A percentile compares a stretch with the other conserved stretches of the same genome.
phyloP scores from a whole-genome alignment of 2,888 invertebrate species.

The Mythimna impura region DNA sequence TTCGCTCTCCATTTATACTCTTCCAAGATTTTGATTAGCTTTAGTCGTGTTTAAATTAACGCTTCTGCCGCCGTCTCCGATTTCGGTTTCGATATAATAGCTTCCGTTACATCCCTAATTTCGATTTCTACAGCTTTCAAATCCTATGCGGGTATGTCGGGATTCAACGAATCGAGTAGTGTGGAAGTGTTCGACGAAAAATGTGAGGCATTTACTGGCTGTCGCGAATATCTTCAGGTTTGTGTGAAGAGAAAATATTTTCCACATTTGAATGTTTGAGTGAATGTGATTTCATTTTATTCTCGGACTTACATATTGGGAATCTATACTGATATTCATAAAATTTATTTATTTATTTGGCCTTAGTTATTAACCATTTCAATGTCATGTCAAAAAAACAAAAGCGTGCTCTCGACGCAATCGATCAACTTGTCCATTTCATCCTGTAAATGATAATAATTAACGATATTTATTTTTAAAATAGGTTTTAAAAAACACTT shows the following conservation, averaged over 20 bases:
- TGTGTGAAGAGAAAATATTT: conserved; percentile 32
- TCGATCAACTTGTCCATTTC: too few species aligned
- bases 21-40: too few species aligned
- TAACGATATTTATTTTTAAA: too few species aligned
- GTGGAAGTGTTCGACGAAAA: conserved; percentile 46
- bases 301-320: conserved; percentile 13
- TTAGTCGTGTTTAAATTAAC: too few species aligned
- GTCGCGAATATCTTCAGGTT: conserved; percentile 21
- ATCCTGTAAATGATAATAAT: too few species aligned
- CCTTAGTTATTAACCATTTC: not conserved
- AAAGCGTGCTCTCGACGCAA: too few species aligned
- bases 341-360: not conserved
- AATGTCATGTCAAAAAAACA: too few species aligned
- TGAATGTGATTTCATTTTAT: conserved; percentile 31
- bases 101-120: not conserved
- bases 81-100: too few species aligned
- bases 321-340: not conserved
- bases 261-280: conserved; percentile 35
- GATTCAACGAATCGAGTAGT: conserved; percentile 38
- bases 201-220: conserved; percentile 46
- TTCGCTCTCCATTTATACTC: too few species aligned
- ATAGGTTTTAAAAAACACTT: too few species aligned
- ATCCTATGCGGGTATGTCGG: conserved; percentile 34
- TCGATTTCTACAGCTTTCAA: conserved; percentile 8
- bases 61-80: too few species aligned